These are phyloP conservation scores for Spilarctia lutea DNA, from an alignment of 2,888 invertebrate genomes.

Conservation along the genomic window DNA sequence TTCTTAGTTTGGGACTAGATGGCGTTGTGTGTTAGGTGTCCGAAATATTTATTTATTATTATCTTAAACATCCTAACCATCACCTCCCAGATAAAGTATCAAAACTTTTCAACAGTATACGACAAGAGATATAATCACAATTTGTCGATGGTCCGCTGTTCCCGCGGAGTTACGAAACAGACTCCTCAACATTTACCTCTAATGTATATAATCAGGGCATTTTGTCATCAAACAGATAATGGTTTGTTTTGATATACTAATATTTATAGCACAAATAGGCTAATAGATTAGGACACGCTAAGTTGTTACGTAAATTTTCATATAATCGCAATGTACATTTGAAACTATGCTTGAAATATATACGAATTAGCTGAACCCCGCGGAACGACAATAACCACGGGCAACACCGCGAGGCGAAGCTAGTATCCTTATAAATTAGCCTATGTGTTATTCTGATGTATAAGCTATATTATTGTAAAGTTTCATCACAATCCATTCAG, in stretches of 20 bases:
- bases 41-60: no score
- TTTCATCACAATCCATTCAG: no score
- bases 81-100: slow-evolving; percentile 29
- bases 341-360: no score
- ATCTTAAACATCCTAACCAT: no score
- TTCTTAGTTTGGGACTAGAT: no score
- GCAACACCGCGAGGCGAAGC: no score
- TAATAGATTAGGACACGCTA: neutral
- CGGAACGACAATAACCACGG: no score
- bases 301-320: neutral
- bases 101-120: slow-evolving; percentile 21
- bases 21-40: no score
- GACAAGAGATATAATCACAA: slow-evolving; percentile 18
- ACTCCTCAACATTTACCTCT: slow-evolving; percentile 13
- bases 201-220: slow-evolving; percentile 34
- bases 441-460: no score
- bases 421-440: no score
- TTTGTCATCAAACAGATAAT: slow-evolving; percentile 24
- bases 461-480: no score
- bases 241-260: slow-evolving; percentile 6
- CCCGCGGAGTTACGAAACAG: slow-evolving; percentile 25
- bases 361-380: no score
- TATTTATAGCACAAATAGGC: neutral
- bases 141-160: slow-evolving; percentile 19
- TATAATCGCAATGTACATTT: neutral